These are phyloP conservation scores for Melangyna quadrimaculata DNA, from an alignment of 2,888 invertebrate genomes.

Conservation along the genomic window DNA sequence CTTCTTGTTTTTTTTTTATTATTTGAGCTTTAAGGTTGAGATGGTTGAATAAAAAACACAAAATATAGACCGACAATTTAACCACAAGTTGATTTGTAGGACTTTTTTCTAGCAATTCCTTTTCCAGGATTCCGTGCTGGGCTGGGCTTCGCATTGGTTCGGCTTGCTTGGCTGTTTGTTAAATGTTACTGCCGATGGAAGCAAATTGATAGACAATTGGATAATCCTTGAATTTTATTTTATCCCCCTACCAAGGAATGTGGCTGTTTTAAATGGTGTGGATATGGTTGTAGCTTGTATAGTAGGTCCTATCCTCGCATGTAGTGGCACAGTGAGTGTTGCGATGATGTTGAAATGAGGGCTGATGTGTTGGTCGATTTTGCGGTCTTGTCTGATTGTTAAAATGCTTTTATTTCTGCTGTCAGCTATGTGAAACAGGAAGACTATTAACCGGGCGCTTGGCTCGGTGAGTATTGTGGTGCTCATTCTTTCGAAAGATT, in stretches of 20 bases:
- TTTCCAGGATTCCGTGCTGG: not conserved
- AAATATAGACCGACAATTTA: conserved; percentile 29
- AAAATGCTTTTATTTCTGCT: not conserved
- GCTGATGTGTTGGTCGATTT: conserved; percentile 30
- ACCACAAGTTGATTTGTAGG: conserved; percentile 48
- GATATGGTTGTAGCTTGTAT: not conserved
- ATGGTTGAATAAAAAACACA: not conserved
- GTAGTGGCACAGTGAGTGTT: not conserved
- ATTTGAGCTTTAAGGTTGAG: no score
- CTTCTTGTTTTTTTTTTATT: not conserved
- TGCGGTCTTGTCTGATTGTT: conserved; percentile 3
- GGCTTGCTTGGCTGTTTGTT: not conserved
- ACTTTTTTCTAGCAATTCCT: conserved; percentile 9
- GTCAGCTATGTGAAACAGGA: not conserved
- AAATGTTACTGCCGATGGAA: conserved; percentile 39
- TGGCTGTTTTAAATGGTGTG: not conserved
- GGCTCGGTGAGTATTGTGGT: not conserved
- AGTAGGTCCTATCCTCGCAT: not conserved
- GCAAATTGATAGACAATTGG: conserved; percentile 70
- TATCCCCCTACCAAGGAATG: conserved; percentile 1
- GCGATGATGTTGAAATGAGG: not conserved
- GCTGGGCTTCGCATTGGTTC: no score
- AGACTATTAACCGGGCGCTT: not conserved
- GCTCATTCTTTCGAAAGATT: conserved; percentile 37
- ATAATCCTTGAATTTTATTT: conserved; percentile 60